A percentile compares a stretch with the other conserved stretches of the same genome.
Conservation (phyloP, 2,797 vertebrate genomes). For the Melanotaenia maccullochi region DNA sequence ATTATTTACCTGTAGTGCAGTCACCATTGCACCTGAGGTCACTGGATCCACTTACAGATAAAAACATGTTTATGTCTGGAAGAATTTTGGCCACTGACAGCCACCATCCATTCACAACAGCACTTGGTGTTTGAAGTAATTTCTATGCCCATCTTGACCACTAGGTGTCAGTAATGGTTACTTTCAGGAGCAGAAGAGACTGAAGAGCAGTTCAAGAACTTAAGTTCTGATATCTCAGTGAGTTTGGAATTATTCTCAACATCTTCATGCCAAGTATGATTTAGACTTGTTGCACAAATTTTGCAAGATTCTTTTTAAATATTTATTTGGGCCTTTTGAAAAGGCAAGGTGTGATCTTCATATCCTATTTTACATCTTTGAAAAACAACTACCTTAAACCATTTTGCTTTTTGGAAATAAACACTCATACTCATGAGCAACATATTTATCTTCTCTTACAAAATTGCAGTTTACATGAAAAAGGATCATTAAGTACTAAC, state of each 20-base stretch:
- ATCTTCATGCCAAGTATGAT: neutral
- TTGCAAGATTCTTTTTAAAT: no score
- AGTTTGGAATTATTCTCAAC: neutral
- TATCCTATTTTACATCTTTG: neutral
- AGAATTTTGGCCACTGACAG: neutral
- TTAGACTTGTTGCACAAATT: no score
- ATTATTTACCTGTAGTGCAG: neutral
- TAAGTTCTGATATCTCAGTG: no score
- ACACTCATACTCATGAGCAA: conserved; percentile 11
- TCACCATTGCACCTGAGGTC: no score
- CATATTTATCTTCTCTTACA: conserved; percentile 64
- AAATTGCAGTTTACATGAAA: conserved; percentile 65
- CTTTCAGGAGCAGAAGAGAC: neutral
- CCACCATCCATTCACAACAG: neutral
- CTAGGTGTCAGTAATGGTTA: neutral
- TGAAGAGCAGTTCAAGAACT: no score
- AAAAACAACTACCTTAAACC: neutral
- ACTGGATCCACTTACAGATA: no score
- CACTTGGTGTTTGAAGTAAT: neutral
- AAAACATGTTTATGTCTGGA: neutral
- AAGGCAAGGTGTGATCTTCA: neutral
- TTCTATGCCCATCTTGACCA: neutral
- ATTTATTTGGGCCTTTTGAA: no score
- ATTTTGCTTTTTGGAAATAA: neutral
- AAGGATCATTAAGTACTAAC: conserved; percentile 18